Base-by-base conservation (phyloP, 2,797 vertebrate genomes). In the Ataeniobius toweri region DNA sequence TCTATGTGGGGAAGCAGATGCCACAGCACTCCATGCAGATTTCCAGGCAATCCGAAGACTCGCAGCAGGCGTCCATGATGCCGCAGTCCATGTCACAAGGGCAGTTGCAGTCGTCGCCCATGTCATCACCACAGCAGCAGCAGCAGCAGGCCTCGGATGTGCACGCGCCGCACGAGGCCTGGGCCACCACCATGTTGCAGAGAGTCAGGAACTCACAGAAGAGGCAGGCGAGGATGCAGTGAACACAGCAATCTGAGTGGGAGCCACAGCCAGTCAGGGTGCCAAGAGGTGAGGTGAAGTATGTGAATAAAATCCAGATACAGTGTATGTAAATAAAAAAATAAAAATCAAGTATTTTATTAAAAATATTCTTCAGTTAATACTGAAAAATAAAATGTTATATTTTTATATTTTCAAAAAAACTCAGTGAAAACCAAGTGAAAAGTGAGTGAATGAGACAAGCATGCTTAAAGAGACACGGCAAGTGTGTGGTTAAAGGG, bases 1-100 rank as follows among this genome's bases (percentile, higher is more conserved):
- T 6, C 91, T 94, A 96, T 92, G 95, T 96, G 65, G 98, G 98
- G 91, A 99, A 99, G 91, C 98, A 99, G 95, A 99, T 99, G 73
- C 98, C 98, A 74, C 98, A 99, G 94, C 98, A 99, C 93, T 99
- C 98, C 98, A 98, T 99, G 90, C 98, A 99, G 94, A 99, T 98
- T 94, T 99, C 98, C 94, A 99, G 94, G 91, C 98, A 99, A 94
- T 99, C 98, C 8, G 98, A 97, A 36, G 98, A 99, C 94, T 99
- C 98, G 90, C 98, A 99, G 92, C 98, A 99, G 56, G 97, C 97
- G 0, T 99, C 98, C 97, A 99, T 97, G 89, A 99, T 97, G 92
- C 98, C 98, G 76, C 98, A 99, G 89, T 98, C 97, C 97, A 97
- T 97, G 86, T 99, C 98, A 74, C 98, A 99, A 0, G 97, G 97